phyloP scores from a whole-genome alignment of 2,113 vertebrate species.

The Odontesthes bonariensis region DNA sequence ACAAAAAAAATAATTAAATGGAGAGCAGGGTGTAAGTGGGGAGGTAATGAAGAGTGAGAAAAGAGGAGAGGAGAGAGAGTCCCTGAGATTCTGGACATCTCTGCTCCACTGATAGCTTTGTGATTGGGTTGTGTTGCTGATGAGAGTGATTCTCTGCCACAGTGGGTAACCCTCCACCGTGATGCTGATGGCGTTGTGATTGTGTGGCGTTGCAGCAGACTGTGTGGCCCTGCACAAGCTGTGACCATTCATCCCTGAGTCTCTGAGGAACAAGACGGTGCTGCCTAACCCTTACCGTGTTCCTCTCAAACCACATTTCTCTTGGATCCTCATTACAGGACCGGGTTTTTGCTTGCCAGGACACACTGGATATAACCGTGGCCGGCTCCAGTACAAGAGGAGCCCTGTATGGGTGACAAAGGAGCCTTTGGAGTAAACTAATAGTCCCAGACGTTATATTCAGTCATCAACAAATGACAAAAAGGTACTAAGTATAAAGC shows the following conservation, averaged over 20 bases:
- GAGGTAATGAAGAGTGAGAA: slow-evolving; percentile 54
- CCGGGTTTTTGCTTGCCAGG: slow-evolving; percentile 47
- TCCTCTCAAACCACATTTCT: slow-evolving; percentile 53
- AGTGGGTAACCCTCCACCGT: slow-evolving; percentile 61
- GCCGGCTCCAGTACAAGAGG: slow-evolving; percentile 22
- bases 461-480: slow-evolving; percentile 29
- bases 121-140: slow-evolving; percentile 78
- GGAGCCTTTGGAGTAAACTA: slow-evolving; percentile 28
- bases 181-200: slow-evolving; percentile 75
- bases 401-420: slow-evolving; percentile 47
- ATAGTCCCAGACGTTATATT: slow-evolving; percentile 14
- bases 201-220: slow-evolving; percentile 58
- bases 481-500: slow-evolving; percentile 17
- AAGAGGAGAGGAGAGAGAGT: slow-evolving; percentile 41
- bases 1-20: slow-evolving; percentile 43
- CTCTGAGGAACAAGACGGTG: slow-evolving; percentile 62
- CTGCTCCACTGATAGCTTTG: slow-evolving; percentile 72
- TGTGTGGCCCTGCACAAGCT: slow-evolving; percentile 57
- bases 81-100: slow-evolving; percentile 55
- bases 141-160: slow-evolving; percentile 74
- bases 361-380: slow-evolving; percentile 37
- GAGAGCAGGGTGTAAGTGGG: slow-evolving; percentile 54
- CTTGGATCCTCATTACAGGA: slow-evolving; percentile 60
- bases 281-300: slow-evolving; percentile 68
- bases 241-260: slow-evolving; percentile 65